Conservation (phyloP, 2,888 invertebrate genomes). For the Netelia fuscicornis region DNA sequence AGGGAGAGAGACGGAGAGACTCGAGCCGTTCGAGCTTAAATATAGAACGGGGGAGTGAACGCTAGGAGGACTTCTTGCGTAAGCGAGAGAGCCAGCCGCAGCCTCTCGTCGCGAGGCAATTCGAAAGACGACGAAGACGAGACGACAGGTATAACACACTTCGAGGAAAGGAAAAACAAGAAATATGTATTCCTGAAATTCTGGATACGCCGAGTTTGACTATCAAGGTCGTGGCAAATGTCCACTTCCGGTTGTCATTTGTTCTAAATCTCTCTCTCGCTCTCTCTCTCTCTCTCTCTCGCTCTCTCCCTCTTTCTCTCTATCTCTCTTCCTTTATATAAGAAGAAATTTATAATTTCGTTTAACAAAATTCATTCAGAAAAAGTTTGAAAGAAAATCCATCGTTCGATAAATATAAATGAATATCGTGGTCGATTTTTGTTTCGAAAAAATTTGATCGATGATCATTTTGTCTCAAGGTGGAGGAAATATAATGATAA, state of each 20-base stretch:
- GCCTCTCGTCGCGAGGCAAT: constrained; percentile 65
- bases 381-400: not conserved
- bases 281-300: not conserved
- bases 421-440: too few species aligned
- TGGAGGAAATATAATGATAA: not conserved
- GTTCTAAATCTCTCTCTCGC: not conserved
- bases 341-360: not conserved
- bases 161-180: constrained; percentile 7
- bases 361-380: not conserved
- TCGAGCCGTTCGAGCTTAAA: constrained; percentile 66
- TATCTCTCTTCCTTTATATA: too few species aligned
- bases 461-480: constrained; percentile 1
- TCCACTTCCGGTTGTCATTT: not conserved
- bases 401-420: not conserved
- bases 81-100: constrained; percentile 66
- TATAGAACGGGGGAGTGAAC: constrained; percentile 73
- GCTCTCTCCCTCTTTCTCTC: too few species aligned
- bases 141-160: constrained; percentile 40
- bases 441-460: not conserved
- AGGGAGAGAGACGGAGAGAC: constrained; percentile 55
- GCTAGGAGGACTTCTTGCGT: constrained; percentile 71
- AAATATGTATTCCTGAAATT: constrained; percentile 14
- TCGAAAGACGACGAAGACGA: constrained; percentile 49
- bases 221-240: not conserved
- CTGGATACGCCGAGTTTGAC: not conserved